phyloP scores from a whole-genome alignment of 2,797 vertebrate genomes.

The Notolepis coatsorum region DNA sequence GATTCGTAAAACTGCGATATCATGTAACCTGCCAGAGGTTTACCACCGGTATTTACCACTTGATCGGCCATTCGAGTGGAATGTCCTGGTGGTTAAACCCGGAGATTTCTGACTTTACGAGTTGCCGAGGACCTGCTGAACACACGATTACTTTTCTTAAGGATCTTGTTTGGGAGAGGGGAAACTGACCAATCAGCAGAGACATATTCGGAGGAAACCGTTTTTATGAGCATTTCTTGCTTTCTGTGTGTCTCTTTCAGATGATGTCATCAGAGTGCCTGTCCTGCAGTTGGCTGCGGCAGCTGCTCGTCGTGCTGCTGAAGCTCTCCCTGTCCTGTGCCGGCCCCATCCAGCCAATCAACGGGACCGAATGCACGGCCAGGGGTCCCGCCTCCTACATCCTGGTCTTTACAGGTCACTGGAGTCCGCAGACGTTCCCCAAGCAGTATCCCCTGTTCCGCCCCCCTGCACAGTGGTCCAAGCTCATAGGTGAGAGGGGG shows the following conservation, averaged over 20 bases:
- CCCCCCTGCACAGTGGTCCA: conserved; percentile 88
- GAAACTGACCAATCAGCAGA: not conserved
- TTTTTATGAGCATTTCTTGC: conserved; percentile 30
- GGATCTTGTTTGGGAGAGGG: too few relatives aligned
- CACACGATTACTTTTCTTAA: too few relatives aligned
- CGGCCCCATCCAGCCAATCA: conserved; percentile 63
- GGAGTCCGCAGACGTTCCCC: conserved; percentile 84
- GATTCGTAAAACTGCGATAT: too few relatives aligned
- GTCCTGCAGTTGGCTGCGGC: conserved; percentile 75
- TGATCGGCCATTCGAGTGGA: too few relatives aligned
- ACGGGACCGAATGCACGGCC: conserved; percentile 76
- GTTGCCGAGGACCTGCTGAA: too few relatives aligned
- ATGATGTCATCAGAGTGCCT: conserved; percentile 79
- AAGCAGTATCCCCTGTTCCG: conserved; percentile 87
- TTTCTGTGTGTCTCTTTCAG: conserved; percentile 67
- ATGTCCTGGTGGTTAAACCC: too few relatives aligned
- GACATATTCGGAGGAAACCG: too few relatives aligned
- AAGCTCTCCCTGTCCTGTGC: conserved; percentile 70
- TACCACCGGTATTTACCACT: too few relatives aligned
- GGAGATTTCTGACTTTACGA: too few relatives aligned
- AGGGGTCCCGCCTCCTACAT: conserved; percentile 83
- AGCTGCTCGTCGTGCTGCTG: conserved; percentile 75
- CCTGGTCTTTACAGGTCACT: conserved; percentile 85
- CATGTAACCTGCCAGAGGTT: too few relatives aligned
- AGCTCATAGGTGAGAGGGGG: conserved; percentile 81